Percentiles rank a stretch among this genome's conserved stretches.
Evolutionary conservation across 2,888 invertebrate species (phyloP).

Genomic region (Cantharis nigra): DNA sequence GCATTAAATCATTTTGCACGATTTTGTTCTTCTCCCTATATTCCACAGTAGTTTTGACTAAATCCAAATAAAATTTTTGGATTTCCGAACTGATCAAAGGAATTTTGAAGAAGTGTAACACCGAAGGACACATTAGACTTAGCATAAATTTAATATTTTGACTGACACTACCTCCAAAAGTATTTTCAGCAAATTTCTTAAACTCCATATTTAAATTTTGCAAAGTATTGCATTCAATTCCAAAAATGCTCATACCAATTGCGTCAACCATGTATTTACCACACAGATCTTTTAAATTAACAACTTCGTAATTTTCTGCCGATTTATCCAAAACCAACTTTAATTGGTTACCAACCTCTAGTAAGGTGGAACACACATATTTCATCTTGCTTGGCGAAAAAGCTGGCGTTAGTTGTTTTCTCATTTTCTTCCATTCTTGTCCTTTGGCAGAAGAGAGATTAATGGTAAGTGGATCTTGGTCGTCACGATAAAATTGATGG

Average conservation of each 20-base stretch:
- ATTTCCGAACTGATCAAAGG: neutral
- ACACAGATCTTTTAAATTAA: slow-evolving; percentile 38
- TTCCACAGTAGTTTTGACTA: neutral
- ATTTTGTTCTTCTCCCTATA: slow-evolving; percentile 8
- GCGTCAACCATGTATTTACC: slow-evolving; percentile 51
- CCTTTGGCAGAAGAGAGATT: slow-evolving; percentile 52
- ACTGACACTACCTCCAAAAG: slow-evolving; percentile 33
- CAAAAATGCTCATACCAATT: slow-evolving; percentile 51
- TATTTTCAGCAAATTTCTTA: slow-evolving; percentile 40
- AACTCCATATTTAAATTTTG: slow-evolving; percentile 48
- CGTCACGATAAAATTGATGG: slow-evolving; percentile 51
- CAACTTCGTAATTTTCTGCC: neutral
- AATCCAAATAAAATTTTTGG: neutral
- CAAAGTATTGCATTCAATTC: slow-evolving; percentile 55
- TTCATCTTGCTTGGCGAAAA: slow-evolving; percentile 60
- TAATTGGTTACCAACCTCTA: slow-evolving; percentile 46
- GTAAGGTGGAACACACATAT: slow-evolving; percentile 55
- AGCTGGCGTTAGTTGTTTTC: slow-evolving; percentile 58
- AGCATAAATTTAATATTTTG: neutral
- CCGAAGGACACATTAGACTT: neutral
- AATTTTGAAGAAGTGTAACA: neutral
- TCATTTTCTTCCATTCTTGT: slow-evolving; percentile 57
- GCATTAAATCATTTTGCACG: slow-evolving; percentile 3
- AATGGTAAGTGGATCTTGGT: slow-evolving; percentile 50
- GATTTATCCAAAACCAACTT: slow-evolving; percentile 33